These are phyloP conservation scores for Drosophila lutescens DNA, from an alignment of 2,888 invertebrate genomes.

Conservation along the genomic window DNA sequence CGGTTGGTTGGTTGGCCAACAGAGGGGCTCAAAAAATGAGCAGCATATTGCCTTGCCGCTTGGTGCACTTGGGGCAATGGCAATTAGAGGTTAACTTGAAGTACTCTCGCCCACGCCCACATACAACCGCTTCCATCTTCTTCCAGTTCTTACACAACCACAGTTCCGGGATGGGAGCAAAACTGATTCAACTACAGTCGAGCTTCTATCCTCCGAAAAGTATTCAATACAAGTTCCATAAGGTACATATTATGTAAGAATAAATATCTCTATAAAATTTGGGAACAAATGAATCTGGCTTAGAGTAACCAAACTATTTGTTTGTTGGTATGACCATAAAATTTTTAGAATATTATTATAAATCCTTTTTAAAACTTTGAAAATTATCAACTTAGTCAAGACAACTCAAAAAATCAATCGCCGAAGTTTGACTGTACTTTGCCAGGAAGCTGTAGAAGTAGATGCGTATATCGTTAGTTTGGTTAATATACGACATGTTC, in stretches of 20 bases:
- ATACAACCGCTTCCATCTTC: not conserved
- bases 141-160: not conserved
- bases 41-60: slow-evolving; percentile 54
- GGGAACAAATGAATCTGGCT: not conserved
- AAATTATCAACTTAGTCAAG: too few relatives aligned
- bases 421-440: slow-evolving; percentile 8
- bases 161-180: not conserved
- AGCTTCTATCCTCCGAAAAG: not conserved
- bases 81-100: slow-evolving; percentile 73
- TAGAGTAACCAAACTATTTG: too few relatives aligned
- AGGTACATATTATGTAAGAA: too few relatives aligned
- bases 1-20: slow-evolving; percentile 1
- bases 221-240: not conserved
- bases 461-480: slow-evolving; percentile 51
- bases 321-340: too few relatives aligned
- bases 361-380: too few relatives aligned
- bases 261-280: not conserved
- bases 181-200: not conserved
- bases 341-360: too few relatives aligned
- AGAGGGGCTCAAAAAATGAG: slow-evolving; percentile 20
- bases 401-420: too few relatives aligned
- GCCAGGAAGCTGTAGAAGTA: not conserved
- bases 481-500: slow-evolving; percentile 62
- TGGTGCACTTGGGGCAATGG: slow-evolving; percentile 59
- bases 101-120: slow-evolving; percentile 11